Evolutionary conservation across 2,888 invertebrate genomes (phyloP), one percentile per base, ranked within the genome.

Genomic region (Drosophila incognita): DNA sequence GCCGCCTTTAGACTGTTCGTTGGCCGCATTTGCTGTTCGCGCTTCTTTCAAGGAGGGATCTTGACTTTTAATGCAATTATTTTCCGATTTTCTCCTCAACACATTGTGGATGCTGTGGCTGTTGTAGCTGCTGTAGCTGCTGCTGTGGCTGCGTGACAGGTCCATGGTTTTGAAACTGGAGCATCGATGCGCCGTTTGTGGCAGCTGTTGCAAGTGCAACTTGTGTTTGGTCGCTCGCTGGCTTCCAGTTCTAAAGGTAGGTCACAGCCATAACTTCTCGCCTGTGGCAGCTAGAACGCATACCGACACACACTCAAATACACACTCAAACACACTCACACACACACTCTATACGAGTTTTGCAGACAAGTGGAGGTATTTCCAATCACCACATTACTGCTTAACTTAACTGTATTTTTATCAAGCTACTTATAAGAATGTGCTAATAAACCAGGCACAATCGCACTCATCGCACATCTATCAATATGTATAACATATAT

Each of bases 211-310:
- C 69, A 58, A 48, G 46, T 66, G 73, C 68, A 68, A 53, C 69
- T 59, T 63, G 79, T 38, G 56, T 57, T 67, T 82, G 76, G 52
- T 67, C 27, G 49, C 29, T 31, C 27, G 53, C 67, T 73, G 21
- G 76, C 79, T 82, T 79, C 90, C 91, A 90, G 78, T 91, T 91
- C 81, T 80, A 76, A 82, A 92, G 92, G 87, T 92, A 83, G 92
- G 92, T 92, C 92, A 92, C 82, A 82, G 82, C 87, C 90, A 89
- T 91, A 90, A 87, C 90, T 91, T 80, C 76, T 79, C 63, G 66
- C 56, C 67, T n/a, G 29, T 48, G 74, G 67, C 74, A 31, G 68
- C 71, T 57, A 76, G 63, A 76, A 68, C 63, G 76, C 67, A 71
- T 40, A 71, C 40, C 68, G 24, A 68, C 52, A 74, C 46, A 46